These are phyloP conservation scores for Armadillidium nasatum DNA, from an alignment of 1,140 invertebrate species.

Conservation along the genomic window DNA sequence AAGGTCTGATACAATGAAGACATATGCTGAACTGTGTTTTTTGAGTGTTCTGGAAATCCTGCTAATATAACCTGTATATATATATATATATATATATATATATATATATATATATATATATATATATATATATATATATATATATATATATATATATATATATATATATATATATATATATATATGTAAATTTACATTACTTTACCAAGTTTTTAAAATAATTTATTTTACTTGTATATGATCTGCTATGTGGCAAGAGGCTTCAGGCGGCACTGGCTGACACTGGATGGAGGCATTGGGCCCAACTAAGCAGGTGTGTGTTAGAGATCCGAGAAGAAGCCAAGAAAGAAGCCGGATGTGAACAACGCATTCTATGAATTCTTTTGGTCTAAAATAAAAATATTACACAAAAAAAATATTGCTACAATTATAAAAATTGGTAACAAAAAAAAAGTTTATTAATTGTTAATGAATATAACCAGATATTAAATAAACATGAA, in stretches of 20 bases:
- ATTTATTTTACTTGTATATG: constrained; percentile 67
- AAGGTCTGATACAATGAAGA: constrained; percentile 68
- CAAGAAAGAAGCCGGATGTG: constrained; percentile 93
- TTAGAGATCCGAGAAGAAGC: constrained; percentile 91
- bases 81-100: background rate
- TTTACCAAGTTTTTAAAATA: no score
- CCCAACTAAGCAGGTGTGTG: constrained; percentile 68
- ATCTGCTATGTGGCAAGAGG: constrained; percentile 91
- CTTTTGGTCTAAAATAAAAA: constrained; percentile 65
- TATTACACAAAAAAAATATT: background rate
- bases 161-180: no score
- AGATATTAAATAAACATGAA: background rate
- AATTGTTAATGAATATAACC: no score
- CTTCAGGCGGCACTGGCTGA: constrained; percentile 90
- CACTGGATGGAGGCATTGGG: constrained; percentile 51
- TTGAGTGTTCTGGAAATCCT: constrained; percentile 93
- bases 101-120: no score
- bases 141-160: no score
- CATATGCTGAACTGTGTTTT: constrained; percentile 85
- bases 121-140: no score
- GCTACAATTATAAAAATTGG: constrained; percentile 21
- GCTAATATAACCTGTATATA: constrained; percentile 64
- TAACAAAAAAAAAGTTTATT: no score
- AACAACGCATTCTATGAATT: constrained; percentile 90
- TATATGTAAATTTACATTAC: no score